A percentile compares a stretch with the other conserved stretches of the same genome.
Conservation (phyloP, 2,113 vertebrate species). For the Anolis carolinensis region DNA sequence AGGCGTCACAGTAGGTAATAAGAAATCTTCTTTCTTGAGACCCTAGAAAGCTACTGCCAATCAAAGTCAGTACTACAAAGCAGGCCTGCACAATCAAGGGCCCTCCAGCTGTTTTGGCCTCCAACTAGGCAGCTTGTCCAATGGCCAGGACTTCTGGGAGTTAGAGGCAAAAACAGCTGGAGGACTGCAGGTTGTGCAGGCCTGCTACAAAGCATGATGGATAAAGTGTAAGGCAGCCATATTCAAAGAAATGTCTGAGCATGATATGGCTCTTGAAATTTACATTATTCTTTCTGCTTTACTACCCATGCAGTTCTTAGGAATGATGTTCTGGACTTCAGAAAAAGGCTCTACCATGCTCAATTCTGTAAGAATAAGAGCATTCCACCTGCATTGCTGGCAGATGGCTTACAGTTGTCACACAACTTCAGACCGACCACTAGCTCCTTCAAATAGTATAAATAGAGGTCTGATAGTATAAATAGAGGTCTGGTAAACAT, state of each 20-base stretch:
- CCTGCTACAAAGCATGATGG: too few relatives aligned
- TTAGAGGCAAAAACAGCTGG: too few relatives aligned
- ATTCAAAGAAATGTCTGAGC: neutral
- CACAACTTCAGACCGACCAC: constrained; percentile 77
- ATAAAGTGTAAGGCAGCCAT: neutral
- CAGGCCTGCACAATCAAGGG: too few relatives aligned
- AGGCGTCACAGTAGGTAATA: too few relatives aligned
- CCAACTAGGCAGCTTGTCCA: too few relatives aligned
- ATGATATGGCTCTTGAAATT: neutral
- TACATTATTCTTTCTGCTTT: neutral
- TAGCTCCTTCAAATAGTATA: constrained; percentile 77
- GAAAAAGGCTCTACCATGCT: constrained; percentile 57
- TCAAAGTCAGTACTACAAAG: neutral
- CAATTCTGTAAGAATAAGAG: constrained; percentile 68
- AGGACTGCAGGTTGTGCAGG: too few relatives aligned
- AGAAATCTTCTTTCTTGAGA: neutral
- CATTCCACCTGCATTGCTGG: constrained; percentile 87
- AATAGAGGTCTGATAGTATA: constrained; percentile 85
- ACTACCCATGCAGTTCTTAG: neutral
- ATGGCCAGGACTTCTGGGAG: too few relatives aligned
- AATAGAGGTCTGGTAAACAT: constrained; percentile 89
- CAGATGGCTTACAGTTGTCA: constrained; percentile 82
- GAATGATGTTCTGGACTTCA: constrained; percentile 58
- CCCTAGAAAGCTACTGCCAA: neutral
- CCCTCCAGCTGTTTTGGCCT: too few relatives aligned